Evolutionary conservation across 2,888 invertebrate species (phyloP), one percentile per base, ranked within the genome.

Genomic region (Aspidiotus rigidus): DNA sequence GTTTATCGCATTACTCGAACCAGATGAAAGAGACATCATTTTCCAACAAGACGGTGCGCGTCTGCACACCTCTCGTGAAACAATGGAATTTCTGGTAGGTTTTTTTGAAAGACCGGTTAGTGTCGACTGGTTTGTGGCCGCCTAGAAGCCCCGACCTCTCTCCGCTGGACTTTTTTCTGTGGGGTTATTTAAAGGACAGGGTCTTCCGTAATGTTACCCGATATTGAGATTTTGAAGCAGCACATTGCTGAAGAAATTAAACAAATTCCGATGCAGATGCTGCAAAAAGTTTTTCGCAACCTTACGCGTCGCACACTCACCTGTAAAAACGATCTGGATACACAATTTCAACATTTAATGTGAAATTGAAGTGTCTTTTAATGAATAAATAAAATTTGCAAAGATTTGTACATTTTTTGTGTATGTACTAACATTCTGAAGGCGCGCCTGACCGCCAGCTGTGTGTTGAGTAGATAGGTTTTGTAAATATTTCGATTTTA

Each of bases 21-120:
- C 49, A 40, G 44, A 66, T 61, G 66, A 67, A 53, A n/a, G 56
- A 13, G 53, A 54, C 53, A 41, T 57, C 60, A 62, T 54, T 42
- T 67, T 71, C 49, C 70, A 71, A 59, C 71, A 71, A 53, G 70
- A 71, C 60, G 57, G 70, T 42, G 62, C 67, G 49, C 61, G 62
- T 60, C 17, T 56, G 53, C 70, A 71, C 56, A 69, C 62, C 41
- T 53, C 69, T 16, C 54, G 41, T 15, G 63, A 60, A 57, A 62
- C 70, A 40, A 70, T 70, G 44, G 16, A 40, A 62, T 70, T 70
- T 17, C 54, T 70, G 6, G 8, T 7, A 28, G 39, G 55, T 7
- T 66, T 66, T 61, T 71, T 71, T 59, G 60, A 28, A 39, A n/a
- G 54, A 61, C 16, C 62, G 62, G 39, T 7, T 70, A 15, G 64